These are phyloP conservation scores for Glossophaga mutica DNA, from an alignment of 2,797 vertebrate species.

Conservation along the genomic window DNA sequence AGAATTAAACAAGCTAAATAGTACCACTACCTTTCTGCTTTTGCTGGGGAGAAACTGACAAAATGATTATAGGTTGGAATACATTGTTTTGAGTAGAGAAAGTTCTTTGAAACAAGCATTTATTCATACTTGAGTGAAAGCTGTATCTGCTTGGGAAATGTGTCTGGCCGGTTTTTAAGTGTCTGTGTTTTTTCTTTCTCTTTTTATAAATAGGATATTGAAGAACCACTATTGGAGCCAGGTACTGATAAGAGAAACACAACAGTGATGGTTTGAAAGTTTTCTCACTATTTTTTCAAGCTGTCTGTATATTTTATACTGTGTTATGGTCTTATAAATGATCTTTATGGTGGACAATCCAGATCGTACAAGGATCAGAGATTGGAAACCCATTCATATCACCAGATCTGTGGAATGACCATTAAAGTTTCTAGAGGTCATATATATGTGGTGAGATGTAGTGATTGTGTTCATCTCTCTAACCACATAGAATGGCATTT, in stretches of 20 bases:
- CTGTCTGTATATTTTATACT: slow-evolving; percentile 38
- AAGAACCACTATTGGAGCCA: slow-evolving; percentile 87
- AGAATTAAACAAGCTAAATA: not conserved
- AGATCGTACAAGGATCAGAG: slow-evolving; percentile 85
- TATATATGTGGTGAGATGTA: not conserved
- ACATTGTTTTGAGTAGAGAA: not conserved
- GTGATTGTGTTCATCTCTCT: slow-evolving; percentile 36
- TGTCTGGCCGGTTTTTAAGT: not conserved
- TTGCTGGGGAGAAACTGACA: not conserved
- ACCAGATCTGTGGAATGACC: slow-evolving; percentile 87
- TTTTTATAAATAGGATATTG: slow-evolving; percentile 80
- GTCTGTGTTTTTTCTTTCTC: not conserved
- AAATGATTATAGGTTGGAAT: no score
- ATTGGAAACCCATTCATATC: slow-evolving; percentile 95
- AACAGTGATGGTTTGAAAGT: slow-evolving; percentile 17
- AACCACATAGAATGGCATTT: not conserved
- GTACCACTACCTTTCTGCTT: not conserved
- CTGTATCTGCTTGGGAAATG: not conserved
- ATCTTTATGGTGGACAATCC: slow-evolving; percentile 77
- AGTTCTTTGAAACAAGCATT: not conserved
- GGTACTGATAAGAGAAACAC: slow-evolving; percentile 88
- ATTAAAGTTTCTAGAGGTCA: slow-evolving; percentile 43
- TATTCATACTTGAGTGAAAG: not conserved
- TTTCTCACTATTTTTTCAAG: slow-evolving; percentile 25
- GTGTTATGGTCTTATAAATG: slow-evolving; percentile 62